Percentiles rank a stretch among this genome's conserved stretches.
phyloP scores from a whole-genome alignment of 1,140 invertebrate species.

The Melanaphis sacchari region DNA sequence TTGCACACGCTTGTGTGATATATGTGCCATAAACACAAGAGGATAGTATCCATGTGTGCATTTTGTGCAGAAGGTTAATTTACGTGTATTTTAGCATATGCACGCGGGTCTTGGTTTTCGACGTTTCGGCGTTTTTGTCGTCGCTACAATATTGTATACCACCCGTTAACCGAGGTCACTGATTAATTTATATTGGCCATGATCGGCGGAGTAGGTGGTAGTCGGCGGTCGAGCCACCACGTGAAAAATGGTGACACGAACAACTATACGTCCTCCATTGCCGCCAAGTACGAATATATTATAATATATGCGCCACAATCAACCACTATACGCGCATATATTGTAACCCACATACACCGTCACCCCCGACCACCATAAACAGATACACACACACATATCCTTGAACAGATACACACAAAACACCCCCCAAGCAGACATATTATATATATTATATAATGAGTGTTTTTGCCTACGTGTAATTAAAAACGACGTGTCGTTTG shows the following conservation, averaged over 20 bases:
- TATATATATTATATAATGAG: neutral
- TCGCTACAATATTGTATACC: neutral
- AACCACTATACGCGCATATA: neutral
- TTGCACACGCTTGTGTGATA: no score
- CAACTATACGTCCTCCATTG: neutral
- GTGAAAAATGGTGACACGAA: slow-evolving; percentile 32
- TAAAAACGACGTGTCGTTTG: slow-evolving; percentile 48
- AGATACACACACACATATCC: neutral
- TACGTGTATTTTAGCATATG: neutral
- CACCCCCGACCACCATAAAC: neutral
- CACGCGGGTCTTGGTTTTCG: neutral
- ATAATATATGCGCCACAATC: neutral
- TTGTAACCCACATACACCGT: neutral
- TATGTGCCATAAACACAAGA: neutral
- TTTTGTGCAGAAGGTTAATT: neutral
- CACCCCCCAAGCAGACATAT: neutral
- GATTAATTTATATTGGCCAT: slow-evolving; percentile 27
- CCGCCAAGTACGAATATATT: neutral
- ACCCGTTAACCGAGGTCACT: neutral
- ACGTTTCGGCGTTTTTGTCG: slow-evolving; percentile 13
- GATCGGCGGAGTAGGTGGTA: neutral
- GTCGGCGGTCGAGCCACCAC: neutral
- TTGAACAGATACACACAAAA: neutral
- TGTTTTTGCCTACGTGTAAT: slow-evolving; percentile 36
- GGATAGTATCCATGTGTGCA: neutral